Evolutionary conservation across 2,113 vertebrate species (phyloP).

Genomic region (Marmota flaviventris): DNA sequence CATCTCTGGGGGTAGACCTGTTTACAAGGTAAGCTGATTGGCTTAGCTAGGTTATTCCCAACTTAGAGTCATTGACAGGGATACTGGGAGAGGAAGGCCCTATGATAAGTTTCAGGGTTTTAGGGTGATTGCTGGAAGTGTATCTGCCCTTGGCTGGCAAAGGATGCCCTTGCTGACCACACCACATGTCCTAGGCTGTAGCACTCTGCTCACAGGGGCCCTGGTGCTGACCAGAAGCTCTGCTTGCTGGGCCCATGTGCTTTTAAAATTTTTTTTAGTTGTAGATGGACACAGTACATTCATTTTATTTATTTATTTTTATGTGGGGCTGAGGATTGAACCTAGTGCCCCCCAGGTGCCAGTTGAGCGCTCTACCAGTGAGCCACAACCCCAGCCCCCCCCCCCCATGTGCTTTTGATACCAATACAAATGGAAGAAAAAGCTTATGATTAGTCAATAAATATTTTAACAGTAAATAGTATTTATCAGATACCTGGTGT

Average conservation of each 20-base stretch:
- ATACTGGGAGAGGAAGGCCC: neutral
- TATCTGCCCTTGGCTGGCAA: neutral
- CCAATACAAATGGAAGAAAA: slow-evolving; percentile 54
- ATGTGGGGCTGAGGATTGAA: no score
- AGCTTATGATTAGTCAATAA: slow-evolving; percentile 48
- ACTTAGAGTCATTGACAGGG: neutral
- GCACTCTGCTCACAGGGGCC: neutral
- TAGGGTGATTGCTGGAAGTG: neutral
- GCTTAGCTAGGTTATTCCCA: neutral
- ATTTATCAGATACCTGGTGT: neutral
- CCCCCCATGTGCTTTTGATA: neutral
- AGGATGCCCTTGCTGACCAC: neutral
- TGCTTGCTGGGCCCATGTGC: neutral
- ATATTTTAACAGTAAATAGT: slow-evolving; percentile 53
- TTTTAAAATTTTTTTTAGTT: no score
- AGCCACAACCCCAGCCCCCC: no score
- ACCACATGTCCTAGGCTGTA: neutral
- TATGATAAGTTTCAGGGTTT: neutral
- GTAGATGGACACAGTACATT: no score
- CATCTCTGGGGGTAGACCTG: neutral
- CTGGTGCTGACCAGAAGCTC: neutral
- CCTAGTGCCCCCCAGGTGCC: no score
- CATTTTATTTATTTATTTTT: no score
- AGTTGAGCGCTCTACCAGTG: no score
- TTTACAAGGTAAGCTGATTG: neutral